These are phyloP conservation scores for Anguilla rostrata DNA, from an alignment of 2,113 vertebrate genomes.

Conservation along the genomic window DNA sequence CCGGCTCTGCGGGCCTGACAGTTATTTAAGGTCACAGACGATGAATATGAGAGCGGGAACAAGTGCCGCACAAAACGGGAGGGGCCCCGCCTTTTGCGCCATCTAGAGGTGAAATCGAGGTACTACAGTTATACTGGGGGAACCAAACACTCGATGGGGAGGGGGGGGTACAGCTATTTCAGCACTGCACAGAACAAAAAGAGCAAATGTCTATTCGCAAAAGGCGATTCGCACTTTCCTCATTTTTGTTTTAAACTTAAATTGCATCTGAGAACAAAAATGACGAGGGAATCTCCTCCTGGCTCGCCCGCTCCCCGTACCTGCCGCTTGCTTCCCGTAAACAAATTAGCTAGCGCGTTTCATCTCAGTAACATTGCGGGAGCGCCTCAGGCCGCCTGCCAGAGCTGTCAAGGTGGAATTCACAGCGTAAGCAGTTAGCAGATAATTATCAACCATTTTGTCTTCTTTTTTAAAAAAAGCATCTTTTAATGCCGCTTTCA, in stretches of 20 bases:
- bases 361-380: neutral
- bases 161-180: no score
- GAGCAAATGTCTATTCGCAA: neutral
- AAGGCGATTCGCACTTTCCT: neutral
- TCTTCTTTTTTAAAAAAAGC: neutral
- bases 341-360: neutral
- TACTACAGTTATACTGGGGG: neutral
- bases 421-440: neutral
- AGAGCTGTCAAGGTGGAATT: neutral
- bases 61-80: slow-evolving; percentile 57
- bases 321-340: no score
- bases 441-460: neutral
- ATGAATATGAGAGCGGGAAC: slow-evolving; percentile 41
- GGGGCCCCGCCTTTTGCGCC: slow-evolving; percentile 34
- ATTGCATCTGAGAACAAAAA: neutral
- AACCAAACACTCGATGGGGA: neutral
- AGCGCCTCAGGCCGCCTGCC: no score
- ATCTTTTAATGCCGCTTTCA: neutral
- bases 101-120: neutral
- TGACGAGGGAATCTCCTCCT: neutral
- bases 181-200: no score
- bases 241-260: neutral
- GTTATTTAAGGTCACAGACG: slow-evolving; percentile 75
- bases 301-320: no score
- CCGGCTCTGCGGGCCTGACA: slow-evolving; percentile 71